These are phyloP conservation scores for Galagoides demidoff DNA, from an alignment of 2,797 vertebrate species.

Conservation along the genomic window DNA sequence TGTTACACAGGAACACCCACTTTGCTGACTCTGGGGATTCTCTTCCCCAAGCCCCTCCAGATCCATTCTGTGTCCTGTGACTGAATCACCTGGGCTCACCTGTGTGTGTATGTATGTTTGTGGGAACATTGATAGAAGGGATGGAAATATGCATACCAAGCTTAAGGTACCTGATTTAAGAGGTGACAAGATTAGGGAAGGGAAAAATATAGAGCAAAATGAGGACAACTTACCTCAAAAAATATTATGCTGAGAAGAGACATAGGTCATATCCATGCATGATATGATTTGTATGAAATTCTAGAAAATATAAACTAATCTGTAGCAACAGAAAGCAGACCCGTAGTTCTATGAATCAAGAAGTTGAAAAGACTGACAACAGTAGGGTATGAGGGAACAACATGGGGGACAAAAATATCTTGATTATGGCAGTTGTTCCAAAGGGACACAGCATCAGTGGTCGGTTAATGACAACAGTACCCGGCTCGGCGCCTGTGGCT, in stretches of 20 bases:
- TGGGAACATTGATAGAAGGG: background rate
- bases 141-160: background rate
- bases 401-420: background rate
- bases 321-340: background rate
- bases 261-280: background rate
- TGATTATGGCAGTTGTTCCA: background rate
- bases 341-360: background rate
- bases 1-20: background rate
- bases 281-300: background rate
- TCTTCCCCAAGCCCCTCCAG: background rate
- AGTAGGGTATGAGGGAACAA: background rate
- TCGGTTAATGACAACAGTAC: background rate
- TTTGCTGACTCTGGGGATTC: background rate
- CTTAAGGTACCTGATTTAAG: slow-evolving; percentile 1
- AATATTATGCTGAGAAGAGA: background rate
- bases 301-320: slow-evolving; percentile 11
- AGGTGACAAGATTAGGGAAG: background rate
- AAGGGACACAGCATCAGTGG: background rate
- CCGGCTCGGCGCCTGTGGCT: too few relatives aligned
- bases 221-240: slow-evolving; percentile 19
- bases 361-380: background rate
- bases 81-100: background rate
- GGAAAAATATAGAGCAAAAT: background rate
- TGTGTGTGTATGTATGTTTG: background rate
- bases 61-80: background rate